These are phyloP conservation scores for Mastomys coucha DNA, from an alignment of 2,113 vertebrate species.

Conservation along the genomic window DNA sequence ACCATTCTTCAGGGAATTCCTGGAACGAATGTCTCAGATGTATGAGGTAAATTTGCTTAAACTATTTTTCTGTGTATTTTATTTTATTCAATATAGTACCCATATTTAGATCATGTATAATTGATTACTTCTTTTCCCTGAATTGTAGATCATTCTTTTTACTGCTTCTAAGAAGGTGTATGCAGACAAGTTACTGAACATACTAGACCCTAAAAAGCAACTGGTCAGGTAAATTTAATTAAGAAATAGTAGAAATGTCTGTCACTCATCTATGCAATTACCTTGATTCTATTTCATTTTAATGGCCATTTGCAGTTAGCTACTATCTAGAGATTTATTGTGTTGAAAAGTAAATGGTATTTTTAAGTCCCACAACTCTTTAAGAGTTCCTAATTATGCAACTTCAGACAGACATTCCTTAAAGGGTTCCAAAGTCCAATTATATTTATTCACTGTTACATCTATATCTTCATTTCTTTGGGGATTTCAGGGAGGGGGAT, in stretches of 20 bases:
- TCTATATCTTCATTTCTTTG: slow-evolving; percentile 64
- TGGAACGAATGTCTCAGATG: slow-evolving; percentile 99
- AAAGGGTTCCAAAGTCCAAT: slow-evolving; percentile 56
- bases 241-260: slow-evolving; percentile 62
- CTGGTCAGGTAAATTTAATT: slow-evolving; percentile 94
- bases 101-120: slow-evolving; percentile 65
- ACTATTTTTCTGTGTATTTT: neutral
- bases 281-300: neutral
- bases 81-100: slow-evolving; percentile 37
- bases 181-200: slow-evolving; percentile 99
- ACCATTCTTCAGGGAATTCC: slow-evolving; percentile 99
- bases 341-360: slow-evolving; percentile 44
- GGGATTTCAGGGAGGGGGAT: neutral
- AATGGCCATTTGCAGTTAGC: slow-evolving; percentile 32
- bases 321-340: slow-evolving; percentile 43
- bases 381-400: slow-evolving; percentile 61
- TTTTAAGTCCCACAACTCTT: slow-evolving; percentile 57
- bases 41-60: slow-evolving; percentile 94
- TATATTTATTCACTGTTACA: neutral
- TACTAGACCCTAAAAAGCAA: slow-evolving; percentile 99
- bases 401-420: slow-evolving; percentile 69
- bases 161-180: slow-evolving; percentile 99
- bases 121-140: slow-evolving; percentile 80
- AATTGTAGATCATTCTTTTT: slow-evolving; percentile 97
- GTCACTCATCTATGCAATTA: slow-evolving; percentile 54